A percentile compares a stretch with the other conserved stretches of the same genome.
These are phyloP conservation scores for Neotoxoptera formosana DNA, from an alignment of 1,140 invertebrate species.

Conservation along the genomic window DNA sequence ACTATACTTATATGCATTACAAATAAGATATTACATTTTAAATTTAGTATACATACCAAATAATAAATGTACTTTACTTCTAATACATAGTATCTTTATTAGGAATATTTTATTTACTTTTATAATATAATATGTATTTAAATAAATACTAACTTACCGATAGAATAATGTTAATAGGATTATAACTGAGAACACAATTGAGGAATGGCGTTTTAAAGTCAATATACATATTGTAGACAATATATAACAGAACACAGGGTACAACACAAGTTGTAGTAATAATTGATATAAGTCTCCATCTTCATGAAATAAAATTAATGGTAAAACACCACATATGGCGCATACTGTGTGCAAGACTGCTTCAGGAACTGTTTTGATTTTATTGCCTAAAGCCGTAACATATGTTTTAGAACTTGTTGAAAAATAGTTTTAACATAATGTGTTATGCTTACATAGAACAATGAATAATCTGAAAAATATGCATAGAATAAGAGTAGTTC, in stretches of 20 bases:
- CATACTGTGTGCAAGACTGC: background rate
- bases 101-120: background rate
- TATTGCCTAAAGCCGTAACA: background rate
- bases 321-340: constrained; percentile 28
- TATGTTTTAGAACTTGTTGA: background rate
- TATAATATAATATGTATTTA: background rate
- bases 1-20: background rate
- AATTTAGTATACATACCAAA: background rate
- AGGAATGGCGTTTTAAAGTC: background rate
- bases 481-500: background rate
- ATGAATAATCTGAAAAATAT: constrained; percentile 1
- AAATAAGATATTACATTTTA: background rate
- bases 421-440: background rate
- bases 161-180: constrained; percentile 19
- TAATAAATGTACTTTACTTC: background rate
- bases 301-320: constrained; percentile 22
- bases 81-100: background rate
- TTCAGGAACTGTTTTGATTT: background rate
- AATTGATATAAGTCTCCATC: background rate
- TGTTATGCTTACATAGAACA: background rate
- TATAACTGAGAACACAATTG: constrained; percentile 25
- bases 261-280: background rate
- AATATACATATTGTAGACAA: constrained; percentile 10
- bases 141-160: constrained; percentile 5
- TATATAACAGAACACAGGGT: constrained; percentile 29